Evolutionary conservation across 1,140 invertebrate genomes (phyloP).

Genomic region (Brachionus plicatilis): DNA sequence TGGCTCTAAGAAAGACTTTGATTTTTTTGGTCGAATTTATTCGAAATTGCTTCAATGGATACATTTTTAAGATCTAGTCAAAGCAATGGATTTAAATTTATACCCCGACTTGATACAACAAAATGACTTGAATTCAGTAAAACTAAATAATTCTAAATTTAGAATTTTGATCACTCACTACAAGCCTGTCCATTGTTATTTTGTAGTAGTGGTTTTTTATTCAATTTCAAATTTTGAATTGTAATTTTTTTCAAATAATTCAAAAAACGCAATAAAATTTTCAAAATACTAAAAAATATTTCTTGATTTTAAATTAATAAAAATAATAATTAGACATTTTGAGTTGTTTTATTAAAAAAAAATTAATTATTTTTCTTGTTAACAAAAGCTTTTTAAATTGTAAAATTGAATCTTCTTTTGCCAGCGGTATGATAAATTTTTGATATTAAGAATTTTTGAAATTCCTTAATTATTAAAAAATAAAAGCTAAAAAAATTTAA

Average conservation of each 20-base stretch:
- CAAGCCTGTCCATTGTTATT: not conserved
- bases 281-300: not conserved
- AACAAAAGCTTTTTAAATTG: no score
- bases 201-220: not conserved
- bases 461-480: not conserved
- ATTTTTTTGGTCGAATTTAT: not conserved
- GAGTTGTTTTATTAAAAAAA: no score
- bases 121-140: not conserved
- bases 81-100: not conserved
- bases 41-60: conserved; percentile 20
- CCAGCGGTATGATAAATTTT: not conserved
- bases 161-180: not conserved
- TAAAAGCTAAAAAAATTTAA: not conserved
- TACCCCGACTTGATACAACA: not conserved
- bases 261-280: not conserved
- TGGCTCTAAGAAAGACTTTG: not conserved
- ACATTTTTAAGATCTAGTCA: not conserved
- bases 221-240: not conserved
- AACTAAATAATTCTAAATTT: not conserved
- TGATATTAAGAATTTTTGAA: not conserved
- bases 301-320: no score
- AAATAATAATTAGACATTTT: no score
- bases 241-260: not conserved
- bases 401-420: no score
- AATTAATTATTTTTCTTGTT: no score